phyloP scores from a whole-genome alignment of 2,113 vertebrate species.

The Callithrix jacchus region DNA sequence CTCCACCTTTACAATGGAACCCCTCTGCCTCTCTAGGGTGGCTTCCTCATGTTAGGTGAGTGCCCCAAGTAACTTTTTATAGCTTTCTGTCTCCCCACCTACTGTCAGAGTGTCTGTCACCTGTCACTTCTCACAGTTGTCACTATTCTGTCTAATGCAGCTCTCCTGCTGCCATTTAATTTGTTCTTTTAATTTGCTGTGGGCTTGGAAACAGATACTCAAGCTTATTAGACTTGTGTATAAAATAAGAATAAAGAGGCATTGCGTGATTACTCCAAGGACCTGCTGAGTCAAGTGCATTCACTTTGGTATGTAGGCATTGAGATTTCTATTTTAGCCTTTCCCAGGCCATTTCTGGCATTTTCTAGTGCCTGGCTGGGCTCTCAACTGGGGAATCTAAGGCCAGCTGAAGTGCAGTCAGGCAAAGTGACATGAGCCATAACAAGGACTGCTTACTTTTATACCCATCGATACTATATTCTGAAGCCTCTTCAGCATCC shows the following conservation, averaged over 20 bases:
- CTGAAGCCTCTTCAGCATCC: not conserved
- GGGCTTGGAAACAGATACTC: constrained; percentile 35
- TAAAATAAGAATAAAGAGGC: constrained; percentile 40
- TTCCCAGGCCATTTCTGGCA: not conserved
- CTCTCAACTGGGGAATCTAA: not conserved
- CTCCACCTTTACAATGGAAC: not conserved
- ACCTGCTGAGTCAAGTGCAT: not conserved
- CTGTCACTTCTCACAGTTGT: not conserved
- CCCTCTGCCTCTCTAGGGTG: not conserved
- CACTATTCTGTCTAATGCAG: not conserved
- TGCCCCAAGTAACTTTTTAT: not conserved
- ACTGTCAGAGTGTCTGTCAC: not conserved
- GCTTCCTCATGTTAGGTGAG: not conserved
- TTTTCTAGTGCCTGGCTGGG: not conserved
- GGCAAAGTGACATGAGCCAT: not conserved
- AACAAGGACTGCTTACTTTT: not conserved
- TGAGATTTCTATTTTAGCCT: not conserved
- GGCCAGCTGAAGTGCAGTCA: not conserved
- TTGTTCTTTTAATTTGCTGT: constrained; percentile 51
- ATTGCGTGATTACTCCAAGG: not conserved
- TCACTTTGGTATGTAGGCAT: not conserved
- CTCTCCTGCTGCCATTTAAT: not conserved
- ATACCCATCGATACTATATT: not conserved
- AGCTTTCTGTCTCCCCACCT: not conserved
- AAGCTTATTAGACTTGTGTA: constrained; percentile 35